Evolutionary conservation across 2,888 invertebrate species (phyloP).

Genomic region (Drosophila atroscutellata): DNA sequence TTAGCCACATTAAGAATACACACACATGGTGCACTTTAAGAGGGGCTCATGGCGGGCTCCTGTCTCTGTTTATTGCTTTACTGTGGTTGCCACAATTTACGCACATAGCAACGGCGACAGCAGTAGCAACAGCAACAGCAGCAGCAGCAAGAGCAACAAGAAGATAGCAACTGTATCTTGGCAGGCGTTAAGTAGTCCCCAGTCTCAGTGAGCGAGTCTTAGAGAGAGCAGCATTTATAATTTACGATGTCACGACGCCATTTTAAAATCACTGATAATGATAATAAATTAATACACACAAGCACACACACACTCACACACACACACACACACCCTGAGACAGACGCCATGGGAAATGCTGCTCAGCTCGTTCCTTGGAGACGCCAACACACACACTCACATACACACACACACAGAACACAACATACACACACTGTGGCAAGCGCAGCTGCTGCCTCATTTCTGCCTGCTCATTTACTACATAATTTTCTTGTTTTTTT

Average conservation of each 20-base stretch:
- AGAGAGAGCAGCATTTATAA: constrained; percentile 67
- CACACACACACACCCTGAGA: neutral
- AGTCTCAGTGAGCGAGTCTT: constrained; percentile 38
- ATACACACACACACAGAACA: neutral
- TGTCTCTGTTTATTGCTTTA: neutral
- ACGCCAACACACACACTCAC: constrained; percentile 18
- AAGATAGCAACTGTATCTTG: constrained; percentile 29
- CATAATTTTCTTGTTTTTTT: neutral
- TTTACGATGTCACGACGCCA: constrained; percentile 78
- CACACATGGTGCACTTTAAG: constrained; percentile 30
- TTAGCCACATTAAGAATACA: constrained; percentile 26
- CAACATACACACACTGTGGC: constrained; percentile 17
- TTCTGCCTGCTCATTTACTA: neutral
- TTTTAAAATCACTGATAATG: constrained; percentile 81
- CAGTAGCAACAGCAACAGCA: constrained; percentile 20
- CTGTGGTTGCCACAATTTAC: constrained; percentile 46
- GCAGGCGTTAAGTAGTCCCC: constrained; percentile 70
- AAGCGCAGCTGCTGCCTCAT: constrained; percentile 29
- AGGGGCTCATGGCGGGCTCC: constrained; percentile 28
- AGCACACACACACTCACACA: neutral
- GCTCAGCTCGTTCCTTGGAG: constrained; percentile 22
- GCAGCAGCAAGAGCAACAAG: constrained; percentile 18
- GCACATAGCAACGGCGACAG: constrained; percentile 20
- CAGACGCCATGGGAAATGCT: constrained; percentile 49
- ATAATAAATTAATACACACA: constrained; percentile 77